phyloP scores from a whole-genome alignment of 2,113 vertebrate genomes.

The Periophthalmodon schlosseri region DNA sequence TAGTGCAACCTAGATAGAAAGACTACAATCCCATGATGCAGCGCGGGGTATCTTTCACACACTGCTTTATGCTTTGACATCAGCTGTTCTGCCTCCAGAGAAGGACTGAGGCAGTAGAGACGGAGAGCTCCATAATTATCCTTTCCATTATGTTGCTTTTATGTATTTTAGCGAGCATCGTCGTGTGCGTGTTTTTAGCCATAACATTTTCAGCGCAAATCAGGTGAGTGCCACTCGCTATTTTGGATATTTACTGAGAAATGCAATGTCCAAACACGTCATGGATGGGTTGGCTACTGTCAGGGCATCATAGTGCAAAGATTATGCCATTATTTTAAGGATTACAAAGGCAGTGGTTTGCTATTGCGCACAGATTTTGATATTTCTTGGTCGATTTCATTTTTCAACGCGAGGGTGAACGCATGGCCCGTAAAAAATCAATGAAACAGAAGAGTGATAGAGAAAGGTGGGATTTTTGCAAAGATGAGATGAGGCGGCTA shows the following conservation, averaged over 20 bases:
- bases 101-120: constrained; percentile 19
- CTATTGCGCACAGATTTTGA: background rate
- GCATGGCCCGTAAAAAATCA: constrained; percentile 26
- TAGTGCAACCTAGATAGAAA: background rate
- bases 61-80: constrained; percentile 44
- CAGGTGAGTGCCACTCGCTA: constrained; percentile 74
- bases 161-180: constrained; percentile 69
- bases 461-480: constrained; percentile 37
- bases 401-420: constrained; percentile 6
- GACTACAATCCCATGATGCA: constrained; percentile 78
- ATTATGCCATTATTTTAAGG: background rate
- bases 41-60: constrained; percentile 2
- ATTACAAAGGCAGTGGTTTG: background rate
- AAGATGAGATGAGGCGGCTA: constrained; percentile 28
- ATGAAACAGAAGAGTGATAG: constrained; percentile 27
- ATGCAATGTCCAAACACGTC: constrained; percentile 5
- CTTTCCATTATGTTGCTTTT: constrained; percentile 55
- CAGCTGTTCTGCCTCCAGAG: constrained; percentile 64
- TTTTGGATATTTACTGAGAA: background rate
- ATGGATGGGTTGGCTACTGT: constrained; percentile 25
- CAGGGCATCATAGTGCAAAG: constrained; percentile 20
- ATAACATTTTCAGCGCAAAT: constrained; percentile 79
- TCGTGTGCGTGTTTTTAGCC: constrained; percentile 74
- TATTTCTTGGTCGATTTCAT: background rate
- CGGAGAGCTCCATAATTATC: constrained; percentile 14